phyloP scores from a whole-genome alignment of 2,113 vertebrate genomes.

The Chloropsis cyanopogon region DNA sequence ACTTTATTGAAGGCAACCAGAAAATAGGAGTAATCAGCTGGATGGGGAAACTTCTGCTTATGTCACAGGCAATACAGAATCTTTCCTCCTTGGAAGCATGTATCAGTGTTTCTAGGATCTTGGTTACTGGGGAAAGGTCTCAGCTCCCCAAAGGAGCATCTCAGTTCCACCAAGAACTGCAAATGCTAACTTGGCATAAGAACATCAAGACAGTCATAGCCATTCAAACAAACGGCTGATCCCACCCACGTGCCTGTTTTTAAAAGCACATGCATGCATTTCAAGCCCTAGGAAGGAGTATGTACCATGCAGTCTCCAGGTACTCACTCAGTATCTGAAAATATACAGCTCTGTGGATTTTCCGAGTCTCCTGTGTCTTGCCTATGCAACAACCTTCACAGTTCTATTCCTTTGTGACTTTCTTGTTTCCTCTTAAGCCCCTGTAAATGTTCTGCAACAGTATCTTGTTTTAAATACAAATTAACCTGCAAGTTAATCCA shows the following conservation, averaged over 20 bases:
- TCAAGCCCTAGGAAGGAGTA: background rate
- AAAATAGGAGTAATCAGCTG: background rate
- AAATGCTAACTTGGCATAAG: background rate
- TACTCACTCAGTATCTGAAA: background rate
- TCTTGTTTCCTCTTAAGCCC: background rate
- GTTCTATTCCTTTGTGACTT: background rate
- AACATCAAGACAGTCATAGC: background rate
- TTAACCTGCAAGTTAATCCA: background rate
- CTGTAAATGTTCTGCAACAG: background rate
- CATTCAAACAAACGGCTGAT: background rate
- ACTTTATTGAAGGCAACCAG: background rate
- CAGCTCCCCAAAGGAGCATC: background rate
- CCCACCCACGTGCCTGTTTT: background rate
- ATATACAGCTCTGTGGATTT: background rate
- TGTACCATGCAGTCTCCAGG: fast-evolving
- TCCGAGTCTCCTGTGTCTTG: background rate
- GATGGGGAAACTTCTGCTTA: background rate
- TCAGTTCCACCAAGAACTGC: background rate
- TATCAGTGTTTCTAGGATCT: background rate
- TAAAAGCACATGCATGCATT: fast-evolving
- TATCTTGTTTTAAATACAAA: fast-evolving
- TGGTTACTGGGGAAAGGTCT: background rate
- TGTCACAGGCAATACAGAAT: fast-evolving
- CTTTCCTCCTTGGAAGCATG: background rate
- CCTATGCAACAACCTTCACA: background rate